A percentile compares a stretch with the other conserved stretches of the same genome.
phyloP scores from a whole-genome alignment of 2,113 vertebrate species.

The Alouatta palliata region DNA sequence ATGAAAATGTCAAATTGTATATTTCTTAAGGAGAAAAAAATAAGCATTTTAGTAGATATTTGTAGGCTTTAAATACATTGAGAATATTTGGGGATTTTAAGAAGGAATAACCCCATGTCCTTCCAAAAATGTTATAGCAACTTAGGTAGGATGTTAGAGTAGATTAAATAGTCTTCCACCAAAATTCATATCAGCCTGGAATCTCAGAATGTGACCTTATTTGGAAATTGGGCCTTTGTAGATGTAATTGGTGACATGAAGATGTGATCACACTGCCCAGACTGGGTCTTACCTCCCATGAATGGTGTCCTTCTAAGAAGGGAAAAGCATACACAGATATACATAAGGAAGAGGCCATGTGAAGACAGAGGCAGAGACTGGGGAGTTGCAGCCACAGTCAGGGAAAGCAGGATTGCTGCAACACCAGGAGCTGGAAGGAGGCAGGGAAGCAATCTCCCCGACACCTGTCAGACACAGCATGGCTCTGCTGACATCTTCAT shows the following conservation, averaged over 20 bases:
- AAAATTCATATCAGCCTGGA: neutral
- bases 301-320: neutral
- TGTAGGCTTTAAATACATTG: neutral
- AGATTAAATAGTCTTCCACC: neutral
- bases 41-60: neutral
- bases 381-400: accelerated
- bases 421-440: neutral
- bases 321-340: neutral
- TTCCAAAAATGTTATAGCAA: neutral
- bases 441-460: accelerated
- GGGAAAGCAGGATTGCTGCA: accelerated
- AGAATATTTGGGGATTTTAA: neutral
- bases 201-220: neutral
- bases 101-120: neutral
- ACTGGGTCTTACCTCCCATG: neutral
- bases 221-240: neutral
- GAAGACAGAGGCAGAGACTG: accelerated
- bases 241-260: neutral
- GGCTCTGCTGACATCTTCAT: neutral
- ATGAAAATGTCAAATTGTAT: neutral
- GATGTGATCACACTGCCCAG: neutral
- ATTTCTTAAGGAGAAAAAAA: neutral
- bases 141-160: neutral
- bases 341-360: accelerated
- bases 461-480: too few relatives aligned